Percentiles rank a stretch among this genome's conserved stretches.
Evolutionary conservation across 2,888 invertebrate genomes (phyloP).

Genomic region (Agrotis ipsilon): DNA sequence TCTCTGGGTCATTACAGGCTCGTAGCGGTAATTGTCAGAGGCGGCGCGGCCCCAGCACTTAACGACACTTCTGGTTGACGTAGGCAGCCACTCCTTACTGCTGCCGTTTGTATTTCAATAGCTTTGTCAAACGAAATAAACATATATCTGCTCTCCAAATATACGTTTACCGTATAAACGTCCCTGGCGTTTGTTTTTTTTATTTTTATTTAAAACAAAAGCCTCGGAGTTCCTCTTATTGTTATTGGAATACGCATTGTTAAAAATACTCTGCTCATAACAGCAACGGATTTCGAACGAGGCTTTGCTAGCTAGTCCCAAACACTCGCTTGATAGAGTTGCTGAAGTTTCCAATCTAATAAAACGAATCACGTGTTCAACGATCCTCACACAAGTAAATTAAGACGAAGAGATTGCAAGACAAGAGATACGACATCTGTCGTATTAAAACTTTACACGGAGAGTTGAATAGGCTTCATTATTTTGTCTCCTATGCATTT

Average conservation of each 20-base stretch:
- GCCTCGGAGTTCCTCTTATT: slow-evolving; percentile 7
- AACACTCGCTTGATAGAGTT: slow-evolving; percentile 40
- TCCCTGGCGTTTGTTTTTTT: slow-evolving; percentile 40
- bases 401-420: slow-evolving; percentile 50
- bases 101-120: slow-evolving; percentile 75
- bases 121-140: slow-evolving; percentile 68
- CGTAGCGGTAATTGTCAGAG: slow-evolving; percentile 85
- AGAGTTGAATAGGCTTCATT: slow-evolving; percentile 6
- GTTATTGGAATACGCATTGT: slow-evolving; percentile 29
- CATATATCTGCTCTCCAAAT: slow-evolving; percentile 57
- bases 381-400: slow-evolving; percentile 48
- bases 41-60: slow-evolving; percentile 78
- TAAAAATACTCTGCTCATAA: slow-evolving; percentile 14
- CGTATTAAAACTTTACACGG: slow-evolving; percentile 31
- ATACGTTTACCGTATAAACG: slow-evolving; percentile 34
- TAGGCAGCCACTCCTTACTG: slow-evolving; percentile 73
- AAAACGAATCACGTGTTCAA: slow-evolving; percentile 53
- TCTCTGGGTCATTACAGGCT: slow-evolving; percentile 85
- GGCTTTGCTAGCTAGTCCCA: slow-evolving; percentile 5
- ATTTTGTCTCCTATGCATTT: background rate
- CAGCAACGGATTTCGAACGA: slow-evolving; percentile 1
- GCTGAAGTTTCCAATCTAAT: slow-evolving; percentile 55
- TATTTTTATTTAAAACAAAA: slow-evolving; percentile 49
- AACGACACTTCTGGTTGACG: slow-evolving; percentile 82
- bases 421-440: slow-evolving; percentile 47